Base-by-base conservation (phyloP, 2,888 invertebrate species). In the Linnaemya vulpina region DNA sequence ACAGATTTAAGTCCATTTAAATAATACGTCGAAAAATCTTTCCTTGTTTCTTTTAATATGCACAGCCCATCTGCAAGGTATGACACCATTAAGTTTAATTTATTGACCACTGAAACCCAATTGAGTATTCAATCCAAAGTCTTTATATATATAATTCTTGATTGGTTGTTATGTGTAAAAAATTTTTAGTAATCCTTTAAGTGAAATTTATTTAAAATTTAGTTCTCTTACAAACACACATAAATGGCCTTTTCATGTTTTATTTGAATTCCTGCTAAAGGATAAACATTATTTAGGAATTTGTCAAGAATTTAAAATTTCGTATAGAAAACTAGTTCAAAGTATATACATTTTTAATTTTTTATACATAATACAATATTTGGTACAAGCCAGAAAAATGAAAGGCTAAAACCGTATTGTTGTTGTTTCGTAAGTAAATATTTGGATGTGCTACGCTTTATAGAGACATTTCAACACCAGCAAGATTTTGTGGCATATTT, bases 171-270 rank as follows among this genome's bases (percentile, higher is more conserved):
- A 30, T 30, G 30, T 30, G 30, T 30, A n/a, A n/a, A n/a, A n/a
- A n/a, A n/a, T 30, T 30, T 30, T 30, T 30, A 30, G 5, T 30
- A 2, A 30, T 30, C 30, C 30, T 3, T 30, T 30, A 30, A 30
- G 30, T 30, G 2, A 2, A 5, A 30, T 30, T 5, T 30, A 5
- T 30, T 30, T 30, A 30, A 30, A 30, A 3, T 30, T 30, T 2
- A 38, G 8, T 38, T 8, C 8, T 38, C 38, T 8, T 38, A n/a
- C 9, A 9, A 51, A 49, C 67, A 10, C 4, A 5, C 8, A 46
- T 22, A 67, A 77, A 77, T 68, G 77, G 60, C 60, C 60, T 77
- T 77, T 40, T 15, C 38, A 60, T 77, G 77, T 77, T 68, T 60
- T 38, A 60, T 49, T n/a, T 60, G 60, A 68, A 51, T 76, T 67